Conservation (phyloP, 1,140 invertebrate species). For the Macrocentrus cingulum region DNA sequence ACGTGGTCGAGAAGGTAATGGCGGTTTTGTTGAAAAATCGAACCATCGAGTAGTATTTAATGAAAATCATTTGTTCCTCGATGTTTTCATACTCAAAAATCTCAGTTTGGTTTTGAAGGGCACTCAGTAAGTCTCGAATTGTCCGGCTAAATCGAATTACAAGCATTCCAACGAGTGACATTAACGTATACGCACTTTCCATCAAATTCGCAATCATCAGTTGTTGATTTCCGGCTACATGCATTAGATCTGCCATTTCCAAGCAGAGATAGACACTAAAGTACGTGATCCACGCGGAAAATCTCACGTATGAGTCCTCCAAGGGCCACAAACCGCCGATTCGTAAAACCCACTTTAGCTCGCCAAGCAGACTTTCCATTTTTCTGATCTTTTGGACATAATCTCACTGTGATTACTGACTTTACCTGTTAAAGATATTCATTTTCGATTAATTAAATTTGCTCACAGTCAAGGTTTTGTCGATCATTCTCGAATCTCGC, state of each 20-base stretch:
- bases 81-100: not conserved
- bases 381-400: not conserved
- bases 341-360: not conserved
- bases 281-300: not conserved
- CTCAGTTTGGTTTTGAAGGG: not conserved
- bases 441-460: too few relatives aligned
- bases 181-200: not conserved
- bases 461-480: too few relatives aligned
- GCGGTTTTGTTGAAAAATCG: not conserved
- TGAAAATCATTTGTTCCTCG: not conserved
- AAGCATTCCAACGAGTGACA: not conserved
- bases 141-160: not conserved
- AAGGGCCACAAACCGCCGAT: not conserved
- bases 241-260: not conserved
- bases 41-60: not conserved
- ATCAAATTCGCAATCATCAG: slow-evolving; percentile 1
- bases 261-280: not conserved
- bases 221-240: not conserved
- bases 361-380: not conserved
- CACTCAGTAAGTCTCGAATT: not conserved
- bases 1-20: too few relatives aligned
- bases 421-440: too few relatives aligned
- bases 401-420: too few relatives aligned
- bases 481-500: too few relatives aligned
- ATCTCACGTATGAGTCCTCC: not conserved